A percentile compares a stretch with the other conserved stretches of the same genome.
Evolutionary conservation across 2,888 invertebrate species (phyloP).

Genomic region (Entomobrya proxima): DNA sequence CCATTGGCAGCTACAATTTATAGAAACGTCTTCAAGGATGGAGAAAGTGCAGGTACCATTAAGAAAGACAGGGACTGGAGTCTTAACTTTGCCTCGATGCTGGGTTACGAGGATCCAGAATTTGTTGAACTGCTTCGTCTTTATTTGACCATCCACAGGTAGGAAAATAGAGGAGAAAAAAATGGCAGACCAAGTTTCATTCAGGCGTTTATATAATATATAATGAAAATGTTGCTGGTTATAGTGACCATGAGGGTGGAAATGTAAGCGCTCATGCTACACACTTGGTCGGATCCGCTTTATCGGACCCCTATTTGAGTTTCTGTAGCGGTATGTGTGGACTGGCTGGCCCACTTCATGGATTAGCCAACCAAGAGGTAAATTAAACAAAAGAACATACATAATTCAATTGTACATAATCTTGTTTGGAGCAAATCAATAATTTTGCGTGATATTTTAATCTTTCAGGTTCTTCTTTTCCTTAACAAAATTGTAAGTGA

Average conservation of each 20-base stretch:
- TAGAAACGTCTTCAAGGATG: conserved; percentile 90
- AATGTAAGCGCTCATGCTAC: conserved; percentile 97
- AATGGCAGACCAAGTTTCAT: too few relatives aligned
- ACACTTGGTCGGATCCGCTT: conserved; percentile 94
- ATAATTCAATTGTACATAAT: too few relatives aligned
- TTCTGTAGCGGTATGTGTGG: conserved; percentile 96
- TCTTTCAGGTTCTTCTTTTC: conserved; percentile 91
- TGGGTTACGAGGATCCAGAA: conserved; percentile 87
- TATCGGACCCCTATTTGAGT: conserved; percentile 95
- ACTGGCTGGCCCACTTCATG: conserved; percentile 95
- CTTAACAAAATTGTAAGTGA: conserved; percentile 91
- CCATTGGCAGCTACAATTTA: conserved; percentile 96
- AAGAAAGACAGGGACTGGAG: conserved; percentile 95
- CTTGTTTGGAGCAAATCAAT: background rate
- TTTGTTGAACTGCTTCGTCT: conserved; percentile 95
- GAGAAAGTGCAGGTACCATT: conserved; percentile 91
- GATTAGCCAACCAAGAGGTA: conserved; percentile 94
- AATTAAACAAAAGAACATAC: too few relatives aligned
- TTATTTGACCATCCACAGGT: conserved; percentile 94
- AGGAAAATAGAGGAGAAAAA: conserved; percentile 41
- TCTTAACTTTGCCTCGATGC: conserved; percentile 92
- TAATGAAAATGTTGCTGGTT: conserved; percentile 71
- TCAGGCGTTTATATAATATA: background rate
- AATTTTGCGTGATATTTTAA: background rate
- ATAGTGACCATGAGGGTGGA: conserved; percentile 95